Base-by-base conservation (phyloP, 2,888 invertebrate species). In the Laothoe populi region DNA sequence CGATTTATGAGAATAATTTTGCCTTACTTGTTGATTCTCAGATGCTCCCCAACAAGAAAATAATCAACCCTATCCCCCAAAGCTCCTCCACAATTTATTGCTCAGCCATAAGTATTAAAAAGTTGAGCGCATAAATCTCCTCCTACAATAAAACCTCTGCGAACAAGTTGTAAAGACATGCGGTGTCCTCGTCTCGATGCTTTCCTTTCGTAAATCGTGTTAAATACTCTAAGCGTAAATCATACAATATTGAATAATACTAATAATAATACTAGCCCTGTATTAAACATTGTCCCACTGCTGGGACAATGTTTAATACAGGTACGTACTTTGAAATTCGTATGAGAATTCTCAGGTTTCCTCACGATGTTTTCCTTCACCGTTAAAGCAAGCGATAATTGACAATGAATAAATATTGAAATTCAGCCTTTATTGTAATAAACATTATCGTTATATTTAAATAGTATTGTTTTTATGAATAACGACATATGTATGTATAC, bases 21-120 rank as follows among this genome's bases (percentile, higher is more conserved):
- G 19, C 26, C 62, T 16, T 79, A 90, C 89, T 91, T 90, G 91
- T 89, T 90, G 90, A 86, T 86, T 79, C 80, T 67, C 73, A 67
- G 69, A 69, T 67, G 72, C 72, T 75, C 82, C 86, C 82, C 77
- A 72, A 76, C 77, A 75, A 81, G 84, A 77, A 86, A 88, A 88
- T 85, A 84, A 88, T 87, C 86, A 89, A 90, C 91, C 91, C 89
- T 85, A 86, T 86, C 84, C 84, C 71, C 76, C 78, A 66, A 68
- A 83, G 82, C 77, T 86, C 86, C 86, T 84, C 88, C 86, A 83
- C 73, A 86, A 92, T 92, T 92, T 92, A 92, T 92, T 85, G 86
- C 90, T 67, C 66, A 68, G 81, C 84, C 81, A 92, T 92, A 92
- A 92, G 92, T 92, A 92, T 92, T 91, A 92, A 92, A 92, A 92